Conservation (phyloP, 2,888 invertebrate genomes). For the Drosophila recens region DNA sequence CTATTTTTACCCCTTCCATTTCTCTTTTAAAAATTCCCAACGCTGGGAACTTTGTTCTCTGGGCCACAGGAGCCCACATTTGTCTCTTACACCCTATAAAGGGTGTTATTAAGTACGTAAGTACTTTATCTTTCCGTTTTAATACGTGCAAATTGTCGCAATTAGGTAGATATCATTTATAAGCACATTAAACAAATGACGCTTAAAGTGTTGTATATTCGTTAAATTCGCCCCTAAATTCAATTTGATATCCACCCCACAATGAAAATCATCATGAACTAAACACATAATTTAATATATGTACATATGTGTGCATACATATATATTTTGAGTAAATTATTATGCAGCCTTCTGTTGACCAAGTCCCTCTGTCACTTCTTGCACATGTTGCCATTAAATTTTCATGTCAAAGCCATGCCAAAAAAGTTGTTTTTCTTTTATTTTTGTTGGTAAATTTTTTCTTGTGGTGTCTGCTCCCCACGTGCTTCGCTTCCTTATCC, state of each 20-base stretch:
- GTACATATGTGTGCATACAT: not conserved
- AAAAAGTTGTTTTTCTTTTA: conserved; percentile 13
- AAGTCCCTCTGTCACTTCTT: conserved; percentile 44
- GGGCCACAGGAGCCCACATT: too few relatives aligned
- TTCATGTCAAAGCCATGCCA: conserved; percentile 37
- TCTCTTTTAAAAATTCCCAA: not conserved
- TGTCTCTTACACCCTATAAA: not conserved
- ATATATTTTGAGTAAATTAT: conserved; percentile 39
- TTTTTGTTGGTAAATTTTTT: not conserved
- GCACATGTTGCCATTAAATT: conserved; percentile 63
- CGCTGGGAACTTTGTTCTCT: too few relatives aligned
- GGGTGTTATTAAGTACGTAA: not conserved
- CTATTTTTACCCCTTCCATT: not conserved
- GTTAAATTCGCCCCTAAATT: conserved; percentile 4
- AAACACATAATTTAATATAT: conserved; percentile 24
- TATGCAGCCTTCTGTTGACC: conserved; percentile 28
- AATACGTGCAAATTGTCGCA: conserved; percentile 5
- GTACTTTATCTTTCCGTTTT: conserved; percentile 3
- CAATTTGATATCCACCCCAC: not conserved
- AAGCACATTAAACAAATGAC: conserved; percentile 5
- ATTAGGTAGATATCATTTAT: conserved; percentile 3
- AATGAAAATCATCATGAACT: conserved; percentile 22
- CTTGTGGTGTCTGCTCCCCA: conserved; percentile 13
- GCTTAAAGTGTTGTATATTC: conserved; percentile 8
- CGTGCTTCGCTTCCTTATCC: conserved; percentile 24